Base-by-base conservation (phyloP, 2,888 invertebrate species). In the Polietes domitor region DNA sequence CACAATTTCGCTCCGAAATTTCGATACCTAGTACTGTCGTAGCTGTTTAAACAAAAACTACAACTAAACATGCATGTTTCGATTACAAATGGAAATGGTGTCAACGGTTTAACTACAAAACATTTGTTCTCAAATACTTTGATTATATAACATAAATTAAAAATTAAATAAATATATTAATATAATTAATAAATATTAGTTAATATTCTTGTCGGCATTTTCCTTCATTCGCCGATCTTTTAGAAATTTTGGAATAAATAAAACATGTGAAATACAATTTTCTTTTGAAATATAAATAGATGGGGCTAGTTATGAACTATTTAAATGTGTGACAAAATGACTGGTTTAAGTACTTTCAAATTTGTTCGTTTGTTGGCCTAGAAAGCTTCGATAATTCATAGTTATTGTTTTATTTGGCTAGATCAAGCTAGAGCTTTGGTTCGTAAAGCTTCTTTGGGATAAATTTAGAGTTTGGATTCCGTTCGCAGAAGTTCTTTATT, bases 401-500 rank as follows among this genome's bases (percentile, higher is more conserved):
- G n/a, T n/a, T n/a, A 1, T 58, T 21, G 6, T 37, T 65, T 41
- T 19, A 32, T 65, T 65, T 65, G 65, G 65, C 65, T 65, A 41
- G 19, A 21, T 65, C 6, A 41, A 41, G 65, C 21, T 41, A 21
- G 2, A 37, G 19, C 17, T 63, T 61, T 63, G 65, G 50, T 63
- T 37, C 17, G 50, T n/a, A 75, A 50, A 65, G 63, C 63, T 61
- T 76, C 50, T 63, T 19, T 32, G 28, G 43, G 12, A 50, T 43
- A 70, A 37, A 9, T 50, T 85, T 24, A 86, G 86, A 85, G 63
- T 50, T 77, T 72, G 70, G 24, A 15, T 32, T 24, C 43, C 43
- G 37, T 58, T 77, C 50, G 58, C 15, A 41, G 63, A 37, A 47
- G 24, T 76, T 71, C 41, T 81, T 83, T 26, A 65, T 68, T 80